Conservation (phyloP, 2,797 vertebrate genomes). For the Craterocephalus amniculus region DNA sequence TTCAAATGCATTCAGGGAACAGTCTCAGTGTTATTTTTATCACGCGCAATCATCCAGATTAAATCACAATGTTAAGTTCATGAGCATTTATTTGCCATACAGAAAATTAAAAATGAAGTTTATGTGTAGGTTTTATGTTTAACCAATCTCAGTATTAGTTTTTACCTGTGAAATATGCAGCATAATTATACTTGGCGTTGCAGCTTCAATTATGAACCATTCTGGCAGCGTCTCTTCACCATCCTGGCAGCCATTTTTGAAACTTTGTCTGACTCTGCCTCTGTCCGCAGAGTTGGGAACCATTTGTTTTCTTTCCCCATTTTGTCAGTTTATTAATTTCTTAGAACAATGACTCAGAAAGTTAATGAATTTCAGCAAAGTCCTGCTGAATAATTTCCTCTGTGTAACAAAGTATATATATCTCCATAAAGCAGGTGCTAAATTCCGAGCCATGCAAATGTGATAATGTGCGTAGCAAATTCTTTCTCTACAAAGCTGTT, state of each 20-base stretch:
- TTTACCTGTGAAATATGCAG: conserved; percentile 2
- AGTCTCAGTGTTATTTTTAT: conserved; percentile 18
- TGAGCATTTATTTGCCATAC: background rate
- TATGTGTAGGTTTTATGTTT: conserved; percentile 6
- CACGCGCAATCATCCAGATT: conserved; percentile 6
- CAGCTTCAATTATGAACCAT: conserved; percentile 15
- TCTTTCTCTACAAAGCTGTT: background rate
- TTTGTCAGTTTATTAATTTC: conserved; percentile 14
- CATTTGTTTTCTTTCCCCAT: conserved; percentile 12
- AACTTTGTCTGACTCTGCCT: conserved; percentile 14
- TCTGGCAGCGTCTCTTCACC: background rate
- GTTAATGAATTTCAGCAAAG: conserved; percentile 6
- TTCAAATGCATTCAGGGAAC: conserved; percentile 13
- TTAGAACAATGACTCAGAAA: conserved; percentile 16
- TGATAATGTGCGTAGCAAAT: background rate
- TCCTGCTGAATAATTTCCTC: conserved; percentile 17
- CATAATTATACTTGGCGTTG: conserved; percentile 3
- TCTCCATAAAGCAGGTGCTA: conserved; percentile 14
- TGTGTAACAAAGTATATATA: conserved; percentile 3
- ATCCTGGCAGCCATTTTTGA: conserved; percentile 31
- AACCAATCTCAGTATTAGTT: background rate
- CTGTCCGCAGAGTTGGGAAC: background rate
- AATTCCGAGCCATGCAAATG: background rate
- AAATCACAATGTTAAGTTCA: background rate
- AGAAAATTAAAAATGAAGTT: conserved; percentile 1